These are phyloP conservation scores for Rhaphigaster nebulosa DNA, from an alignment of 2,888 invertebrate genomes.

Conservation along the genomic window DNA sequence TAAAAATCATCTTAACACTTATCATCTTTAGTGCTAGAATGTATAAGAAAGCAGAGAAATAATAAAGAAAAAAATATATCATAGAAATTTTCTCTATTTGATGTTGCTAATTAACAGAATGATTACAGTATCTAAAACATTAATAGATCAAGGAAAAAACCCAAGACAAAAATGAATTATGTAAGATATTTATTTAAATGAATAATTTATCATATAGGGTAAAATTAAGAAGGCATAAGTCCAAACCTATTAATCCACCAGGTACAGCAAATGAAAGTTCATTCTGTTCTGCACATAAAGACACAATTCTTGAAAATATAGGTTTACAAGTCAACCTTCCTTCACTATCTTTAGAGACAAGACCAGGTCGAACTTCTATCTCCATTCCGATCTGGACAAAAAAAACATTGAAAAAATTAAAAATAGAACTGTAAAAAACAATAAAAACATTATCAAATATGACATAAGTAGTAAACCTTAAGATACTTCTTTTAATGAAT, in stretches of 20 bases:
- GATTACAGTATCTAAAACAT: too few relatives aligned
- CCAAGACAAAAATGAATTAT: too few relatives aligned
- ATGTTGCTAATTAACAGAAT: too few relatives aligned
- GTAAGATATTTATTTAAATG: background rate
- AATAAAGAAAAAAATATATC: too few relatives aligned
- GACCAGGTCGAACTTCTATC: conserved; percentile 97
- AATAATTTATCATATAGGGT: conserved; percentile 61
- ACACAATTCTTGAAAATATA: conserved; percentile 96
- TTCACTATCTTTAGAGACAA: conserved; percentile 96
- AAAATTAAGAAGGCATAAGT: background rate
- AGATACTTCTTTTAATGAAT: background rate
- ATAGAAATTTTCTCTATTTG: too few relatives aligned
- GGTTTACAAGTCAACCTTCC: conserved; percentile 96
- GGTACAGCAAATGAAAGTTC: conserved; percentile 98
- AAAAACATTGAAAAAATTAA: background rate
- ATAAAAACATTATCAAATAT: too few relatives aligned
- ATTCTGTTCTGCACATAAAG: conserved; percentile 97
- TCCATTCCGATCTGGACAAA: conserved; percentile 89
- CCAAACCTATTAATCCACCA: conserved; percentile 94
- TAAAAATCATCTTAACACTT: too few relatives aligned
- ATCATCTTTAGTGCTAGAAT: too few relatives aligned
- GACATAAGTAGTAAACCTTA: too few relatives aligned
- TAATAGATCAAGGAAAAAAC: too few relatives aligned
- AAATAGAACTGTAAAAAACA: too few relatives aligned
- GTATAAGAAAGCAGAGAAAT: too few relatives aligned